Base-by-base conservation (phyloP, 2,113 vertebrate species). In the Eolophus roseicapilla region DNA sequence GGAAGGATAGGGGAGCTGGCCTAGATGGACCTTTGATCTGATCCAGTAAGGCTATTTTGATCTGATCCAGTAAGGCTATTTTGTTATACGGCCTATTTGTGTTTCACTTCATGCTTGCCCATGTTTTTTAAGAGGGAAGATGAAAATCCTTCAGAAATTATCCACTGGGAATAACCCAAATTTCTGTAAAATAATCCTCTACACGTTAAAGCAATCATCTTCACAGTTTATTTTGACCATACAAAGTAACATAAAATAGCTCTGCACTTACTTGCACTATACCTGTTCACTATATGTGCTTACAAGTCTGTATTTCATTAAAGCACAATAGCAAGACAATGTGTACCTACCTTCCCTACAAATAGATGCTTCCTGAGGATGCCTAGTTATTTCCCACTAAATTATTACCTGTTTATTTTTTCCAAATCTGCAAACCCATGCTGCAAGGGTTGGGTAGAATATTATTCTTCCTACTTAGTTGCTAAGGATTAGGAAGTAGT, bases 1-100 rank as follows among this genome's bases (percentile, higher is more conserved):
- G 20, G 11, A 11, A n/a, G 8, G 8, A n/a, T 0, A 1, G 0
- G 23, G 25, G 17, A 77, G 74, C 41, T 31, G 7, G 11, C 15
- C 31, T 65, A 62, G 14, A 28, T 12, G 5, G 49, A 88, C 17
- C 21, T 81, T 67, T 74, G 43, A 75, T 44, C 55, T 75, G 13
- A 59, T 57, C 27, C 53, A 88, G 59, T 16, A 73, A 31, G 16
- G 49, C 10, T 7, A 41, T 77, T 86, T 67, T n/a, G 10, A 75
- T 44, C 55, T 75, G 13, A 59, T 57, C 27, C 53, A 88, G 57
- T 16, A 73, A 31, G 16, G 49, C 10, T 7, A 41, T 77, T 86
- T 67, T n/a, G 10, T 88, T 55, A 39, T 10, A 59, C 7, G 73
- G 41, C 3, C 46, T 6, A 69, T 69, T 55, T 65, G 28, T 29